phyloP scores from a whole-genome alignment of 2,888 invertebrate genomes.

The Himalopsyche tibetana region DNA sequence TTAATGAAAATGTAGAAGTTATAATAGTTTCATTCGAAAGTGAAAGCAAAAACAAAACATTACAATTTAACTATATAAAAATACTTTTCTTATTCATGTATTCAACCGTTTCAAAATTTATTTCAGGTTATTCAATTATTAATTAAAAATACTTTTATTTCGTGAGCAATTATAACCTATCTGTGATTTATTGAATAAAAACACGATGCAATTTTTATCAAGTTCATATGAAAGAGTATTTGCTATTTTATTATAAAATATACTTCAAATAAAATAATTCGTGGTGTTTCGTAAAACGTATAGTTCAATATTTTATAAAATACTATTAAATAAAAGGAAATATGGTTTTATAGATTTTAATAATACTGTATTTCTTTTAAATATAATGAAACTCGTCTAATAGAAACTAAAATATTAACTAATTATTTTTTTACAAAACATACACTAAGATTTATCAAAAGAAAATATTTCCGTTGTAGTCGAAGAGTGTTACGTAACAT shows the following conservation, averaged over 20 bases:
- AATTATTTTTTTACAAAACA: neutral
- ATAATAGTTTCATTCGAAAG: too few relatives aligned
- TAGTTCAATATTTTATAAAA: neutral
- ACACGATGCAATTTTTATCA: neutral
- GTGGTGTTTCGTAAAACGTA: neutral
- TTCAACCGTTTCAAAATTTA: slow-evolving; percentile 17
- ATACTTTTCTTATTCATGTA: slow-evolving; percentile 17
- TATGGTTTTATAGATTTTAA: neutral
- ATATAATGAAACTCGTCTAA: neutral
- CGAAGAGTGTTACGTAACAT: slow-evolving; percentile 8
- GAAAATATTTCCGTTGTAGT: neutral
- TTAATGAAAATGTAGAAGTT: too few relatives aligned
- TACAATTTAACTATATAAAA: too few relatives aligned
- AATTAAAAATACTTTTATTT: slow-evolving; percentile 10
- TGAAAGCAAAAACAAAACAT: too few relatives aligned
- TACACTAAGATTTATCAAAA: neutral
- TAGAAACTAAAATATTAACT: slow-evolving; percentile 11
- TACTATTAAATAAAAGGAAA: neutral
- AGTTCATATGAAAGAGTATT: neutral
- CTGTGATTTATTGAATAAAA: too few relatives aligned
- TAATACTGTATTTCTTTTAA: neutral
- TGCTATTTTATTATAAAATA: neutral
- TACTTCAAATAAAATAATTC: neutral
- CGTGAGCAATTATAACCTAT: neutral
- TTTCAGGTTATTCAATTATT: neutral